Evolutionary conservation across 2,113 vertebrate genomes (phyloP).

Genomic region (Otolemur garnettii): DNA sequence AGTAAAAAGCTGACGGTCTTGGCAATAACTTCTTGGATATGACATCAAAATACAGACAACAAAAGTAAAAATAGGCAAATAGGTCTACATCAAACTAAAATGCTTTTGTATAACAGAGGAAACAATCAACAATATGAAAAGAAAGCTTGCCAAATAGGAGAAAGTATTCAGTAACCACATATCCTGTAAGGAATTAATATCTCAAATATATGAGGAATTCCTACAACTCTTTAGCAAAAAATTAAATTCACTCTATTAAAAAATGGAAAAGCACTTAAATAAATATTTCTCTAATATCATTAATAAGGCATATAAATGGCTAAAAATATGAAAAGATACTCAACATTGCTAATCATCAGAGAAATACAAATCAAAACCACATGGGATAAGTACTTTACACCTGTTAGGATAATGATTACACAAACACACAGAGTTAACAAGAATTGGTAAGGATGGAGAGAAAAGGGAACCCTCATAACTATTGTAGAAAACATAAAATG

Average conservation of each 20-base stretch:
- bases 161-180: background rate
- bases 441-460: background rate
- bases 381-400: background rate
- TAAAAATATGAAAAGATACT: background rate
- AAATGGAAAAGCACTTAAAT: background rate
- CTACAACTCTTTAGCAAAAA: background rate
- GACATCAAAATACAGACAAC: background rate
- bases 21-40: background rate
- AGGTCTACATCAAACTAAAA: background rate
- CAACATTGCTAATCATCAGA: background rate
- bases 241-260: background rate
- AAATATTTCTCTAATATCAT: background rate
- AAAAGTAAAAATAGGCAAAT: background rate
- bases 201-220: background rate
- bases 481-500: background rate
- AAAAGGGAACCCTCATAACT: background rate
- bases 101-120: background rate
- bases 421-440: background rate
- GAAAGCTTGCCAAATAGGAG: background rate
- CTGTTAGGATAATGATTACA: background rate
- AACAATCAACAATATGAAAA: background rate
- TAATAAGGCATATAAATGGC: background rate
- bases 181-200: background rate
- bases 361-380: background rate
- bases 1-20: background rate